Conservation (phyloP, 2,888 invertebrate genomes). For the Pyrrhosoma nymphula region DNA sequence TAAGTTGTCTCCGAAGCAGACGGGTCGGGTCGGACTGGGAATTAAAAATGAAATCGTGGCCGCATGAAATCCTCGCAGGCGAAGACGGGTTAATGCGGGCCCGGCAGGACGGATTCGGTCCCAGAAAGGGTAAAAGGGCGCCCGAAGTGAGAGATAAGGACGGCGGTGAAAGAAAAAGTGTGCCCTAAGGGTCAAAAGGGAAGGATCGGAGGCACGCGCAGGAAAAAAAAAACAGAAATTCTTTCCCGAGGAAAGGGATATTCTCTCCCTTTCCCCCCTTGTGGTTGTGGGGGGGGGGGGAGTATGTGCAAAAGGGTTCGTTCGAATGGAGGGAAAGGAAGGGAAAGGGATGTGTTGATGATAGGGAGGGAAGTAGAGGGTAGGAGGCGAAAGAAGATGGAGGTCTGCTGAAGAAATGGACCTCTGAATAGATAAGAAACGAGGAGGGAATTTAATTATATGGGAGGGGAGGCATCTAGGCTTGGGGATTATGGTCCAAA, state of each 20-base stretch:
- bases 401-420: not conserved
- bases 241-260: too few relatives aligned
- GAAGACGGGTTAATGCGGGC: not conserved
- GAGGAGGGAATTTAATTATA: not conserved
- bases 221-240: too few relatives aligned
- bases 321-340: not conserved
- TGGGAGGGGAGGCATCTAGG: not conserved
- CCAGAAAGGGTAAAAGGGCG: too few relatives aligned
- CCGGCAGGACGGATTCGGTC: not conserved
- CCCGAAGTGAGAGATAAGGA: not conserved
- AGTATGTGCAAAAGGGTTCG: not conserved
- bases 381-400: not conserved
- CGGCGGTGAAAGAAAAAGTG: too few relatives aligned
- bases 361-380: not conserved
- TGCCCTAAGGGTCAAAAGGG: too few relatives aligned
- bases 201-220: too few relatives aligned
- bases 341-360: not conserved
- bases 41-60: slow-evolving; percentile 1
- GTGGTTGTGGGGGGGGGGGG: too few relatives aligned
- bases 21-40: not conserved
- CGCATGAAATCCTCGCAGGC: not conserved
- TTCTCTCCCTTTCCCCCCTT: too few relatives aligned
- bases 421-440: not conserved
- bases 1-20: not conserved
- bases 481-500: not conserved